These are phyloP conservation scores for Danio choprae DNA, from an alignment of 2,797 vertebrate species.

Conservation along the genomic window DNA sequence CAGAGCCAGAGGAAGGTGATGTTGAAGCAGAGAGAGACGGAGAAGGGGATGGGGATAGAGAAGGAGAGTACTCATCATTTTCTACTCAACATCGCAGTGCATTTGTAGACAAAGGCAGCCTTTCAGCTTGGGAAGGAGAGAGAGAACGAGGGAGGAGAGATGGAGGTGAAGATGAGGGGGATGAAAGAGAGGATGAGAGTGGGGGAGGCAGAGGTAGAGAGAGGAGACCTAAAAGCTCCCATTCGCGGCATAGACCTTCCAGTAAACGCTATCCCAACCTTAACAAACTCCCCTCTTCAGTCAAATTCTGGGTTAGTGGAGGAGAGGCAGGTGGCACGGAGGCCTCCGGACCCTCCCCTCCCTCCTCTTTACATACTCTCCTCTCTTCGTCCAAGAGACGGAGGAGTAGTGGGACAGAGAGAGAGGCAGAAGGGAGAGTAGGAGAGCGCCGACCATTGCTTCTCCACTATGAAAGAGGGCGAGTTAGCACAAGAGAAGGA, in stretches of 20 bases:
- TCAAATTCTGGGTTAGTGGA: slow-evolving; percentile 83
- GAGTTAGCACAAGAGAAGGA: slow-evolving; percentile 80
- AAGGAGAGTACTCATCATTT: slow-evolving; percentile 80
- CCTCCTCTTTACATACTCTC: slow-evolving; percentile 77
- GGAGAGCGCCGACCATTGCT: slow-evolving; percentile 80
- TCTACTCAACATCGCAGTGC: slow-evolving; percentile 75
- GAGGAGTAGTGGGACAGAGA: slow-evolving; percentile 74
- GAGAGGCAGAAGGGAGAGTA: slow-evolving; percentile 71
- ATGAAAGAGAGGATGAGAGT: slow-evolving; percentile 78
- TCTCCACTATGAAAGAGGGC: slow-evolving; percentile 79
- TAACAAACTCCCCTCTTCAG: slow-evolving; percentile 82
- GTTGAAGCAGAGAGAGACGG: slow-evolving; percentile 77
- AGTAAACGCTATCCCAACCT: slow-evolving; percentile 81
- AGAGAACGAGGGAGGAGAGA: slow-evolving; percentile 74
- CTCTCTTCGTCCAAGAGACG: slow-evolving; percentile 77
- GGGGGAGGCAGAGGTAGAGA: slow-evolving; percentile 75
- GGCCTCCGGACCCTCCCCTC: slow-evolving; percentile 68
- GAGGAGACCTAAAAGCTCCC: slow-evolving; percentile 73
- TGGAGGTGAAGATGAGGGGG: slow-evolving; percentile 65
- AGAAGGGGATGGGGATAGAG: slow-evolving; percentile 76
- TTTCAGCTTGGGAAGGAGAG: slow-evolving; percentile 79
- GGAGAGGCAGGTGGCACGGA: slow-evolving; percentile 65
- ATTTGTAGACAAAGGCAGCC: slow-evolving; percentile 78
- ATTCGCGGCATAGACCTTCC: slow-evolving; percentile 70
- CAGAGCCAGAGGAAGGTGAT: slow-evolving; percentile 82